Conservation (phyloP, 2,113 vertebrate species). For the Thomomys bottae region DNA sequence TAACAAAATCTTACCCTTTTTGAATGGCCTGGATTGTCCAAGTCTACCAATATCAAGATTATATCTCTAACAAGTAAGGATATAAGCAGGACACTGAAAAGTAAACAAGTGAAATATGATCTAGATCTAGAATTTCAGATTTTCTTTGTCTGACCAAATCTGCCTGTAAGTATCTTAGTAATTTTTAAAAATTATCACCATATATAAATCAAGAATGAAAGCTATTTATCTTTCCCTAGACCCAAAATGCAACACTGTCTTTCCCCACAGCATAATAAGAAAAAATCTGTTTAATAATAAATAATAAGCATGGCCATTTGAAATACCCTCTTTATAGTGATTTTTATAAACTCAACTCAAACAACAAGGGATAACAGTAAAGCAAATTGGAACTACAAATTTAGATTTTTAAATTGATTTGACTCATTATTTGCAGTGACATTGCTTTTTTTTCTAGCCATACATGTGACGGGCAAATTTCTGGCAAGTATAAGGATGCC, state of each 20-base stretch:
- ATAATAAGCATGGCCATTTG: background rate
- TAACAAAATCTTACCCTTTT: background rate
- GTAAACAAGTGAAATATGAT: background rate
- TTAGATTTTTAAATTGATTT: conserved; percentile 57
- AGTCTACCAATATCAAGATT: background rate
- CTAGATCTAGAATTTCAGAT: background rate
- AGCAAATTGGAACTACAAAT: background rate
- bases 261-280: background rate
- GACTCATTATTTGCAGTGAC: background rate
- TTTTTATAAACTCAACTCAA: background rate
- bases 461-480: background rate
- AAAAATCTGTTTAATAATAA: background rate
- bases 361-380: background rate
- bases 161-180: background rate
- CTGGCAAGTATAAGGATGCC: background rate
- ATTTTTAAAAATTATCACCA: conserved; percentile 35
- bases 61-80: background rate
- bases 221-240: background rate
- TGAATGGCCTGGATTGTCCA: background rate
- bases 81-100: background rate
- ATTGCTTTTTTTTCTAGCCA: conserved; percentile 50
- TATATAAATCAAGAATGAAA: background rate
- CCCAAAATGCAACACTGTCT: background rate
- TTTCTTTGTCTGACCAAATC: background rate
- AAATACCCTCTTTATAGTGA: background rate